A percentile compares a stretch with the other conserved stretches of the same genome.
These are phyloP conservation scores for Acarapis woodi DNA, from an alignment of 1,140 invertebrate species.

Conservation along the genomic window DNA sequence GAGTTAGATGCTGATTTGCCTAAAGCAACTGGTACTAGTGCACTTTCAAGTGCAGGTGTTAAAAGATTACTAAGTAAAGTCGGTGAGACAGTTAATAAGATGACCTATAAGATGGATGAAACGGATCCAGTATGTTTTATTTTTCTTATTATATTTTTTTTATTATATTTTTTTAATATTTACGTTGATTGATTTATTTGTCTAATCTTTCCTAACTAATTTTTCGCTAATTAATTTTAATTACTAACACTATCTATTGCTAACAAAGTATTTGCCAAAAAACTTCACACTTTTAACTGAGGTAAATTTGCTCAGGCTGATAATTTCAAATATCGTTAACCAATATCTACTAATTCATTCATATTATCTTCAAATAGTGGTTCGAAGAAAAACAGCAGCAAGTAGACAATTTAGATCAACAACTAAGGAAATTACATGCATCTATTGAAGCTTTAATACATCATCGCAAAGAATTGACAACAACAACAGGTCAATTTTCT, in stretches of 20 bases:
- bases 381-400: conserved; percentile 84
- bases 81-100: conserved; percentile 91
- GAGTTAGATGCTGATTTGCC: conserved; percentile 76
- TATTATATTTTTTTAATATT: background rate
- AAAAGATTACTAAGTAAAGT: conserved; percentile 82
- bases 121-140: conserved; percentile 50
- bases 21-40: conserved; percentile 77
- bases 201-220: background rate
- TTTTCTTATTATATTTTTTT: conserved; percentile 5
- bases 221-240: conserved; percentile 10
- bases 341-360: background rate
- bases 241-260: conserved; percentile 7
- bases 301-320: background rate
- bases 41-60: conserved; percentile 77
- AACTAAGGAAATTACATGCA: conserved; percentile 54
- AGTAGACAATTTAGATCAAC: conserved; percentile 65
- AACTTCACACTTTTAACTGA: background rate
- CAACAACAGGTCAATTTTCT: conserved; percentile 43
- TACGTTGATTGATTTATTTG: background rate
- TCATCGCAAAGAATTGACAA: conserved; percentile 55
- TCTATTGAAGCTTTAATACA: conserved; percentile 61
- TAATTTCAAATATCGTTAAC: background rate
- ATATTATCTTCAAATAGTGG: conserved; percentile 37
- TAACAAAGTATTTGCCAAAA: background rate
- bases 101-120: conserved; percentile 97